Percentiles rank a stretch among this genome's conserved stretches.
These are phyloP conservation scores for Brachionus koreanus DNA, from an alignment of 1,140 invertebrate genomes.

Conservation along the genomic window DNA sequence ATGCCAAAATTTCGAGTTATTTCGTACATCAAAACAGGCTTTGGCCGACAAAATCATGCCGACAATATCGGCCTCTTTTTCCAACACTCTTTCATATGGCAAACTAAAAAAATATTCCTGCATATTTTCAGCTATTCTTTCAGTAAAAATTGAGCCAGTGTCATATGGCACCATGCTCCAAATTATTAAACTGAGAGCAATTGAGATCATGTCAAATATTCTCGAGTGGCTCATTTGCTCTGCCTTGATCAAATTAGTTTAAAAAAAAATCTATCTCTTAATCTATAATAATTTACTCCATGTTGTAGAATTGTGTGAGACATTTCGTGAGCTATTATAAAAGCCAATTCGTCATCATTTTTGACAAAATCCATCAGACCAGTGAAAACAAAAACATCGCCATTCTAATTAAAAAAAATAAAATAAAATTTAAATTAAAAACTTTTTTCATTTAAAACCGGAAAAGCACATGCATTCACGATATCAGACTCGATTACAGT, in stretches of 20 bases:
- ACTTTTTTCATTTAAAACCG: constrained; percentile 52
- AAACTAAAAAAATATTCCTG: constrained; percentile 58
- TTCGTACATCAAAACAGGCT: constrained; percentile 66
- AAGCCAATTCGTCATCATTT: constrained; percentile 65
- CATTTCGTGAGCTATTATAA: constrained; percentile 67
- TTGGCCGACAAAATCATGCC: constrained; percentile 65
- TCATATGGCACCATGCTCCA: constrained; percentile 26
- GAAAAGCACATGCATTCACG: constrained; percentile 63
- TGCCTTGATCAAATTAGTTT: background rate
- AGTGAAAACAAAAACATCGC: constrained; percentile 65
- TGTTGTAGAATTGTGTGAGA: constrained; percentile 65
- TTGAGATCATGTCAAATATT: constrained; percentile 29
- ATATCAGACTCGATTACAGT: constrained; percentile 58
- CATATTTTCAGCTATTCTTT: background rate
- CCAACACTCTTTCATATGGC: constrained; percentile 64
- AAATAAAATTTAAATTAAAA: constrained; percentile 16
- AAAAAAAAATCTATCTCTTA: background rate
- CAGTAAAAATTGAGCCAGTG: background rate
- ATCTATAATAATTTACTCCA: constrained; percentile 57
- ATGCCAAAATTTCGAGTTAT: constrained; percentile 64
- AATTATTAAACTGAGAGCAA: background rate
- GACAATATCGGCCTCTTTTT: constrained; percentile 67
- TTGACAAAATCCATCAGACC: constrained; percentile 63
- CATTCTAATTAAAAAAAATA: constrained; percentile 57
- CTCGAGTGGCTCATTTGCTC: constrained; percentile 25